Conservation (phyloP, 2,113 vertebrate species). For the Orientallactaga bullata region DNA sequence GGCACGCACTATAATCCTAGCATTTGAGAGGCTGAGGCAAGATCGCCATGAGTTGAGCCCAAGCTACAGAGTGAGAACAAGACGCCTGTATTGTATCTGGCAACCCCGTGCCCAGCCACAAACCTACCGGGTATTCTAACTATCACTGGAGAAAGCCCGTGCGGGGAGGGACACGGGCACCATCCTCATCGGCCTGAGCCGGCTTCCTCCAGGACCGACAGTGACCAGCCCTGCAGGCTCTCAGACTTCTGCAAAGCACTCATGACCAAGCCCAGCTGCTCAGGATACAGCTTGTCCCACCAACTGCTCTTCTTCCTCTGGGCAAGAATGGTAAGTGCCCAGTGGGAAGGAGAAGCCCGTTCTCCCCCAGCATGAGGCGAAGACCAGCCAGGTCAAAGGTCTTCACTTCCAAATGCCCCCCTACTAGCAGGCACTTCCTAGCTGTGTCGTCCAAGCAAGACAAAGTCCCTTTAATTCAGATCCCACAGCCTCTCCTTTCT, state of each 20-base stretch:
- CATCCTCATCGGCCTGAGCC: background rate
- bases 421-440: background rate
- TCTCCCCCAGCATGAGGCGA: background rate
- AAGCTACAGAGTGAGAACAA: background rate
- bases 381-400: accelerated
- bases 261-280: conserved; percentile 89
- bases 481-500: background rate
- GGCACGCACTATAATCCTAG: background rate
- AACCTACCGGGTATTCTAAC: background rate
- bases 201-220: conserved; percentile 85
- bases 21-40: background rate
- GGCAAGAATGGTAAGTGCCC: conserved; percentile 87
- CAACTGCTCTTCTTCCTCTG: conserved; percentile 94
- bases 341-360: accelerated
- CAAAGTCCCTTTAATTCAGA: no score
- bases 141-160: background rate
- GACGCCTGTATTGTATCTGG: background rate
- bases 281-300: conserved; percentile 90
- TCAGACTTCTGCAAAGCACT: conserved; percentile 88
- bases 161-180: background rate
- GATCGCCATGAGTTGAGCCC: no score
- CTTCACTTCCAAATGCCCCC: background rate
- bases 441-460: accelerated
- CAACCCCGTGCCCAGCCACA: background rate
- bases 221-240: conserved; percentile 88